These are phyloP conservation scores for Oryctolagus cuniculus DNA, from an alignment of 2,113 vertebrate species.

Conservation along the genomic window mOryCun1.1 NC_091442.1:61142501-61143000, in stretches of 20 bases:
- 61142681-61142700: background rate
- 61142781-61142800: background rate
- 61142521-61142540: background rate
- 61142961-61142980: background rate
- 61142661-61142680: slow-evolving; percentile 17
- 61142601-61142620: background rate
- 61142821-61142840: background rate
- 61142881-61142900: background rate
- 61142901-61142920: background rate
- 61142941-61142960: background rate
- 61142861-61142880: background rate
- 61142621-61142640: background rate
- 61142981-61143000: background rate
- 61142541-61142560: background rate
- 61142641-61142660: background rate
- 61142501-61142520: background rate
- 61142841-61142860: background rate
- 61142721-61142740: slow-evolving; percentile 23
- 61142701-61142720: slow-evolving; percentile 39
- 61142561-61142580: background rate
- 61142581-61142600: background rate
- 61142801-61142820: background rate
- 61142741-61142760: background rate
- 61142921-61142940: background rate
- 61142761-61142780: background rate